Conservation (phyloP, 2,113 vertebrate genomes). For the Caloenas nicobarica region DNA sequence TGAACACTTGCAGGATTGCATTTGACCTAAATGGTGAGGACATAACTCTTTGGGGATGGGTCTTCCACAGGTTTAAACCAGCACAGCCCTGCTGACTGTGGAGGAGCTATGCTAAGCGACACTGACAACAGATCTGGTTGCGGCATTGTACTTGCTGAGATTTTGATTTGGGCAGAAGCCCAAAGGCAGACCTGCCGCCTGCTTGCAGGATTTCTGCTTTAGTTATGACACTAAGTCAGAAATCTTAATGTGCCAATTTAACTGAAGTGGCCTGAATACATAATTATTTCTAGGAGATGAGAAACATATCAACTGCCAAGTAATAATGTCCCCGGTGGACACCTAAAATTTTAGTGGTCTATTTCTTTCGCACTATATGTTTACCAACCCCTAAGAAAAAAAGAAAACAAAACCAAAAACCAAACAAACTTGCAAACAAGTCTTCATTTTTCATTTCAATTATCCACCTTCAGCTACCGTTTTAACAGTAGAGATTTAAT, state of each 20-base stretch:
- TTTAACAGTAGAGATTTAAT: conserved; percentile 13
- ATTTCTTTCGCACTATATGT: background rate
- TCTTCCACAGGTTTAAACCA: background rate
- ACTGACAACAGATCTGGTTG: background rate
- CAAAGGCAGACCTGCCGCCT: background rate
- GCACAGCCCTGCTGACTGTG: background rate
- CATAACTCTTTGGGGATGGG: background rate
- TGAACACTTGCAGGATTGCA: background rate
- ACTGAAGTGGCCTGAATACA: background rate
- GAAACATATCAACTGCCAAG: background rate
- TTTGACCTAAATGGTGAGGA: background rate
- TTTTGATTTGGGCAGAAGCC: background rate
- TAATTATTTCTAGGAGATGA: conserved; percentile 24
- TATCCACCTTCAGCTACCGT: background rate
- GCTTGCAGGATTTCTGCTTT: conserved; percentile 2
- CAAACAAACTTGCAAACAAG: background rate
- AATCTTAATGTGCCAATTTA: conserved; percentile 39
- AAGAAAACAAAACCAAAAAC: background rate
- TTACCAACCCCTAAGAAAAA: background rate
- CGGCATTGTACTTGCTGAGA: background rate
- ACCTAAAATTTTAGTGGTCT: background rate
- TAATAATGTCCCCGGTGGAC: background rate
- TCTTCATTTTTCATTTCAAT: background rate
- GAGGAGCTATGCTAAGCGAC: background rate
- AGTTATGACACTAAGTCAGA: conserved; percentile 4